phyloP scores from a whole-genome alignment of 2,113 vertebrate genomes.

The Malurus elegans region DNA sequence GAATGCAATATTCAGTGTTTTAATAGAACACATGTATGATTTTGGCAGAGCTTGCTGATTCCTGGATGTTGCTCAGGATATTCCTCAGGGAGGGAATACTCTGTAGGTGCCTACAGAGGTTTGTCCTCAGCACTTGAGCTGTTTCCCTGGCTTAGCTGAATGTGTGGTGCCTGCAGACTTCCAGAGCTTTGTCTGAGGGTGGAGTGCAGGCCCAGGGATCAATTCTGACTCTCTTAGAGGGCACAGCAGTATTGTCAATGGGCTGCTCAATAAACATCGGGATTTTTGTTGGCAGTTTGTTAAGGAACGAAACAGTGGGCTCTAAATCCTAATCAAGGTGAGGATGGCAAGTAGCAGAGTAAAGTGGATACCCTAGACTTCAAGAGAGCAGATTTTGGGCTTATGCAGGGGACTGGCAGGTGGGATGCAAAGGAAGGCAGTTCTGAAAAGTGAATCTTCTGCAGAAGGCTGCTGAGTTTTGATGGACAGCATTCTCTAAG shows the following conservation, averaged over 20 bases:
- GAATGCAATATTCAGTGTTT: neutral
- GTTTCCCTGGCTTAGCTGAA: neutral
- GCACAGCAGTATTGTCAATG: neutral
- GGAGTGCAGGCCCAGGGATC: neutral
- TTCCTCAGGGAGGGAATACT: neutral
- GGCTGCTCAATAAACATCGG: neutral
- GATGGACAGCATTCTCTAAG: neutral
- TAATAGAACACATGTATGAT: neutral
- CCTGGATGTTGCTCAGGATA: neutral
- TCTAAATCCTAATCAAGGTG: neutral
- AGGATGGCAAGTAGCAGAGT: neutral
- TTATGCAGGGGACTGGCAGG: neutral
- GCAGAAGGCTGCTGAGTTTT: neutral
- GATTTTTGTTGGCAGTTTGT: neutral
- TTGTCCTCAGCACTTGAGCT: neutral
- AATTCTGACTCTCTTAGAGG: neutral
- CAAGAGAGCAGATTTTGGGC: neutral
- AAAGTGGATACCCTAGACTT: neutral
- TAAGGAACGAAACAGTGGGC: neutral
- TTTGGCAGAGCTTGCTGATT: neutral
- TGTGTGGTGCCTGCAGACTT: neutral
- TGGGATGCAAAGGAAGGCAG: neutral
- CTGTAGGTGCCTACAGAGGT: neutral
- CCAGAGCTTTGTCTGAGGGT: neutral
- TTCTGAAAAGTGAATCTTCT: neutral